Conservation (phyloP, 1,140 invertebrate species). For the Heliconius congener region DNA sequence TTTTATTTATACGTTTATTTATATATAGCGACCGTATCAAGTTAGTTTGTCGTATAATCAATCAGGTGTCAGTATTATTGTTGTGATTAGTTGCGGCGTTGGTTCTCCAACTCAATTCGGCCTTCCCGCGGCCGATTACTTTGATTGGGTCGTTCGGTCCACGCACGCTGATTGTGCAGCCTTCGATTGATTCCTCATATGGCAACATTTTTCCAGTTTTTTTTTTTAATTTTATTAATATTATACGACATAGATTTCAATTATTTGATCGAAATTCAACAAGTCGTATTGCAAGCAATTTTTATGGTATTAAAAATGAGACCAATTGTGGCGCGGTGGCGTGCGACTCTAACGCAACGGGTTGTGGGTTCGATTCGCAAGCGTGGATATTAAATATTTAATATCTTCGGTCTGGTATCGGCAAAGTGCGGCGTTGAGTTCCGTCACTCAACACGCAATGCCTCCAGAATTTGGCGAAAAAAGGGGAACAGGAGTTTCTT, state of each 20-base stretch:
- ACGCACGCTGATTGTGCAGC: conserved; percentile 74
- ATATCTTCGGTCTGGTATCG: no score
- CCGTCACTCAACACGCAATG: no score
- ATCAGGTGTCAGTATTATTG: conserved; percentile 72
- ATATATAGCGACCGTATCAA: background rate
- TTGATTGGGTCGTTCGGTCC: conserved; percentile 74
- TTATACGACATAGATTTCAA: no score
- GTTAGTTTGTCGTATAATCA: conserved; percentile 44
- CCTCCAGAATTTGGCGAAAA: no score
- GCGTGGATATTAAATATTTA: no score
- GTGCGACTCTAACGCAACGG: no score
- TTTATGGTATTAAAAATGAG: background rate
- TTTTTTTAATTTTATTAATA: no score
- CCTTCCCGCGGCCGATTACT: conserved; percentile 70
- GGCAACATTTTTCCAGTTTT: background rate
- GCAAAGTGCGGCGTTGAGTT: no score
- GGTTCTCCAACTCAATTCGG: conserved; percentile 55
- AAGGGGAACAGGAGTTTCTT: background rate
- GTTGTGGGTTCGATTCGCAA: no score
- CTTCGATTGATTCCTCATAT: conserved; percentile 27
- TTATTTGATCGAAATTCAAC: no score
- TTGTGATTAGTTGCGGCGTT: conserved; percentile 32
- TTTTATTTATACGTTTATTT: no score
- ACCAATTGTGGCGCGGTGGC: no score
- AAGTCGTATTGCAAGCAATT: background rate